Evolutionary conservation across 2,797 vertebrate genomes (phyloP).

Genomic region (Cyclura pinguis): DNA sequence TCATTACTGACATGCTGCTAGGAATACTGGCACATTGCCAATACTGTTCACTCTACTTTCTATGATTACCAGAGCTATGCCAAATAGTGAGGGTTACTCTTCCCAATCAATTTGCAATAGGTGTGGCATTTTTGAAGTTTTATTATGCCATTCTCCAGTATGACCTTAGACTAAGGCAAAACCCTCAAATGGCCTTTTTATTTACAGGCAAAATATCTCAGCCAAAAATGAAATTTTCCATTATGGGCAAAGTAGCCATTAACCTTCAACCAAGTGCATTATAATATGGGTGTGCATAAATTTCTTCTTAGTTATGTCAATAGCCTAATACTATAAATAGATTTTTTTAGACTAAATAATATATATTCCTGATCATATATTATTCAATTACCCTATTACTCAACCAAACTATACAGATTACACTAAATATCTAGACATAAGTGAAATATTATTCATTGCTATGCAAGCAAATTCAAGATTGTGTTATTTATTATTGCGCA

Average conservation of each 20-base stretch:
- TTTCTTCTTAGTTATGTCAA: not conserved
- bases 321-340: not conserved
- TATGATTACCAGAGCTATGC: slow-evolving; percentile 25
- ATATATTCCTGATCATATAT: not conserved
- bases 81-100: slow-evolving; percentile 2
- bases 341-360: not conserved
- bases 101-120: slow-evolving; percentile 20
- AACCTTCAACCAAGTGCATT: not conserved
- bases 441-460: not conserved
- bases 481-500: not conserved
- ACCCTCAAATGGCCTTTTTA: not conserved
- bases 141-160: not conserved
- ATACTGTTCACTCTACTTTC: slow-evolving; percentile 21
- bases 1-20: slow-evolving; percentile 41
- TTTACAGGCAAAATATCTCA: not conserved
- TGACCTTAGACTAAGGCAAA: not conserved
- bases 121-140: not conserved
- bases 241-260: not conserved
- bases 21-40: slow-evolving; percentile 49
- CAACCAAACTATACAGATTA: not conserved
- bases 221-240: not conserved
- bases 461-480: not conserved
- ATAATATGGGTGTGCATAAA: not conserved
- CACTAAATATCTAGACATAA: not conserved
- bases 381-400: not conserved